Percentiles rank a stretch among this genome's conserved stretches.
Conservation (phyloP, 35 echinoderm and acorn worm species). For the Lytechinus variegatus region DNA sequence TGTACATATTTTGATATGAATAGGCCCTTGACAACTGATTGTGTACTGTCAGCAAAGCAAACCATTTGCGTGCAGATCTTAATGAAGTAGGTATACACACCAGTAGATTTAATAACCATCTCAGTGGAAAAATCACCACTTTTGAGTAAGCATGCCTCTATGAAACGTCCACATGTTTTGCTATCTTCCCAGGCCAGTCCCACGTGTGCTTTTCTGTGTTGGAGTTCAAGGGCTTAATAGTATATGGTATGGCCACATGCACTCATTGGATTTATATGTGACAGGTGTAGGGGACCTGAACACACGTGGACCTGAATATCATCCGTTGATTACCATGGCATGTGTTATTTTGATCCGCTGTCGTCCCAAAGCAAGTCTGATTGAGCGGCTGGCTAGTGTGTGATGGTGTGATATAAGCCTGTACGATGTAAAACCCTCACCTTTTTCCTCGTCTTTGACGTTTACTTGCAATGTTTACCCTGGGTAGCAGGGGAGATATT, state of each 20-base stretch:
- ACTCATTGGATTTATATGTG: not conserved
- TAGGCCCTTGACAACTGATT: not conserved
- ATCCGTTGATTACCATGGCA: not conserved
- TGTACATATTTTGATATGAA: not conserved
- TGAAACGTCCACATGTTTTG: not conserved
- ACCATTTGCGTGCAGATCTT: not conserved
- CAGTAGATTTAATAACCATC: not conserved
- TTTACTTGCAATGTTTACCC: not conserved
- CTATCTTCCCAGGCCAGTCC: not conserved
- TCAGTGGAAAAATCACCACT: not conserved
- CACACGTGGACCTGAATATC: constrained; percentile 7
- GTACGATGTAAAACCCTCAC: not conserved
- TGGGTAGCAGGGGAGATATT: not conserved
- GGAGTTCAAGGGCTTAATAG: not conserved
- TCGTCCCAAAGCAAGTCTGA: constrained; percentile 8
- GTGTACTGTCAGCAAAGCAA: not conserved
- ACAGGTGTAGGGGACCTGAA: not conserved
- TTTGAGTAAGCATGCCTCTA: not conserved
- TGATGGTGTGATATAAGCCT: not conserved
- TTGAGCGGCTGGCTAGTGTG: not conserved
- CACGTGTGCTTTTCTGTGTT: not conserved
- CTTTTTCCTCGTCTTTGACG: not conserved
- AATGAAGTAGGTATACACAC: not conserved
- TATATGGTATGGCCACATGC: not conserved
- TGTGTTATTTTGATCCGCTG: constrained; percentile 18